Conservation (phyloP, 2,888 invertebrate species). For the Balanococcus diminutus region DNA sequence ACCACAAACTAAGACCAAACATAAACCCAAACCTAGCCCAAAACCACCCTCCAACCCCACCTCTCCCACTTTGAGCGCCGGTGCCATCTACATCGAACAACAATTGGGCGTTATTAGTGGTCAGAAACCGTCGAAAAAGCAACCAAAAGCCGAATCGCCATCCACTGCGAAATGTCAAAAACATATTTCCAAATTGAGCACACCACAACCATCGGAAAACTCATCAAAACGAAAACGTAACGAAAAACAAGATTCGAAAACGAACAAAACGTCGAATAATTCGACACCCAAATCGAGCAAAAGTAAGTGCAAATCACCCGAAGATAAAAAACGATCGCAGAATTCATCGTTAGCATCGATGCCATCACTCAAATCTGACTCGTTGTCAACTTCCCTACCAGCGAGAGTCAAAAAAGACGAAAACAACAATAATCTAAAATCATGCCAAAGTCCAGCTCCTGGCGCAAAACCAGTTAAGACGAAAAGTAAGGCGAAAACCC, state of each 20-base stretch:
- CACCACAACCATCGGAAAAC: background rate
- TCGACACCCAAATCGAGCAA: background rate
- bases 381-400: background rate
- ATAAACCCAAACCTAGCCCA: background rate
- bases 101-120: background rate
- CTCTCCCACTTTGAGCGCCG: background rate
- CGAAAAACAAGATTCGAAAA: background rate
- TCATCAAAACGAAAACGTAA: background rate
- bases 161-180: background rate
- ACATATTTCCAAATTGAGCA: background rate
- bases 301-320: background rate
- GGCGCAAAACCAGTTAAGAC: background rate
- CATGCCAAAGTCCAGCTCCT: background rate
- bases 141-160: background rate
- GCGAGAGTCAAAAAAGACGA: background rate
- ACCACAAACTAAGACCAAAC: background rate
- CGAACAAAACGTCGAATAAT: background rate
- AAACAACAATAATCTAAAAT: background rate
- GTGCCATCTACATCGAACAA: constrained; percentile 6
- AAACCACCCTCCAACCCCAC: background rate
- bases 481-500: background rate
- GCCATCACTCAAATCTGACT: background rate
- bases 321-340: background rate
- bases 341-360: background rate
- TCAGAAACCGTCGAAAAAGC: background rate